These are phyloP conservation scores for Heptascelio sp. DNA, from an alignment of 2,888 invertebrate genomes.

Conservation along the genomic window DNA sequence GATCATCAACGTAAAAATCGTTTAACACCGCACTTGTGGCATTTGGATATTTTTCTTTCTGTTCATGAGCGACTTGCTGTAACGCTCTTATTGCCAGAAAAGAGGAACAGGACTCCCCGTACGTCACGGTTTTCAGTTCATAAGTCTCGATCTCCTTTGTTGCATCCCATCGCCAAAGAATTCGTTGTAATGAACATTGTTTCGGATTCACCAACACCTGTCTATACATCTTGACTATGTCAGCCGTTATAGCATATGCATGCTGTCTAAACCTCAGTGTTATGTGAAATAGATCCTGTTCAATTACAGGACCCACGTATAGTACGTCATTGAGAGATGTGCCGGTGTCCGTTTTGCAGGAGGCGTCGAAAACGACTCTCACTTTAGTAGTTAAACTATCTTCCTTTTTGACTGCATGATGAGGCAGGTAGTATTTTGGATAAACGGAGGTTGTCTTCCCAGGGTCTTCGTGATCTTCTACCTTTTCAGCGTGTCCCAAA, in stretches of 20 bases:
- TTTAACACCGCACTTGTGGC: too few species aligned
- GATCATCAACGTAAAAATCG: too few species aligned
- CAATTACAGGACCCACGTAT: not conserved
- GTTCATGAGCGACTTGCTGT: too few species aligned
- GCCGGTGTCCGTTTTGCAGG: not conserved
- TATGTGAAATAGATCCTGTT: not conserved
- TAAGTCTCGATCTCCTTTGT: too few species aligned
- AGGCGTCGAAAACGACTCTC: not conserved
- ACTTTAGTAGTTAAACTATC: not conserved
- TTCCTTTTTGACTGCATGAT: not conserved
- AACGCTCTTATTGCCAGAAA: too few species aligned
- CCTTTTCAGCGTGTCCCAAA: not conserved
- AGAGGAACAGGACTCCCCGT: too few species aligned
- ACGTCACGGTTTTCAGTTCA: too few species aligned
- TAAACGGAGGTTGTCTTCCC: not conserved
- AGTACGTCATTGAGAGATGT: not conserved
- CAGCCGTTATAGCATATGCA: not conserved
- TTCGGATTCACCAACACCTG: too few species aligned
- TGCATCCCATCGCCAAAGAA: too few species aligned
- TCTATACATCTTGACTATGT: not conserved
- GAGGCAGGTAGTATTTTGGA: not conserved
- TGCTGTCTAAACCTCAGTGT: not conserved
- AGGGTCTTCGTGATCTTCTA: not conserved
- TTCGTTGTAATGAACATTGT: too few species aligned
- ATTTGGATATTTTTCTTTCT: too few species aligned